A percentile compares a stretch with the other conserved stretches of the same genome.
Conservation (phyloP, 2,797 vertebrate genomes). For the Bufotes viridis region DNA sequence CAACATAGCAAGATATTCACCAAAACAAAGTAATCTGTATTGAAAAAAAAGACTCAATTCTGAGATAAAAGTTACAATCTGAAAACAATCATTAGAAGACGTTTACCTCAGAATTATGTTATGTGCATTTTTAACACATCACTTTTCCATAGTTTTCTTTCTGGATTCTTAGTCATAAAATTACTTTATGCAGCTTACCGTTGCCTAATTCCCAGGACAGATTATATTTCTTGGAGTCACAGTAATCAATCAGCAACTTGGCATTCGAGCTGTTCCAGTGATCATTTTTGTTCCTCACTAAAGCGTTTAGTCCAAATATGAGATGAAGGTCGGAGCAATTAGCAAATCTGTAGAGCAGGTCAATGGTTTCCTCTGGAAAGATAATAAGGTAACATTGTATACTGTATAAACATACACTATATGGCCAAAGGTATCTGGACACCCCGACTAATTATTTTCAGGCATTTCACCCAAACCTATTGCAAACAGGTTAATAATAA, state of each 20-base stretch:
- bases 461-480: no score
- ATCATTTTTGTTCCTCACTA: constrained; percentile 79
- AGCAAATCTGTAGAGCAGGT: constrained; percentile 85
- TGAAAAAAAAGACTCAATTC: no score
- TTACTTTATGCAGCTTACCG: constrained; percentile 71
- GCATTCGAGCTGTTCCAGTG: constrained; percentile 90
- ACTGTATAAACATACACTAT: background rate
- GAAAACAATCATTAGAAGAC: no score
- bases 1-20: no score
- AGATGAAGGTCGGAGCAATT: constrained; percentile 86
- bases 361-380: constrained; percentile 80
- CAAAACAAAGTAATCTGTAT: no score
- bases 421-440: background rate
- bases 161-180: background rate
- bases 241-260: constrained; percentile 81
- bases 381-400: background rate
- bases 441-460: background rate
- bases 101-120: no score
- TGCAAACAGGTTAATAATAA: no score
- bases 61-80: no score
- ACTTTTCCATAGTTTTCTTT: background rate
- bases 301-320: constrained; percentile 91
- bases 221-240: constrained; percentile 77
- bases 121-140: background rate
- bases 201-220: constrained; percentile 97